Evolutionary conservation across 30 jellyfish, hydroid and myxozoan species (phyloP), one percentile per base, ranked within the genome.

Genomic region (Hydractinia echinata): DNA sequence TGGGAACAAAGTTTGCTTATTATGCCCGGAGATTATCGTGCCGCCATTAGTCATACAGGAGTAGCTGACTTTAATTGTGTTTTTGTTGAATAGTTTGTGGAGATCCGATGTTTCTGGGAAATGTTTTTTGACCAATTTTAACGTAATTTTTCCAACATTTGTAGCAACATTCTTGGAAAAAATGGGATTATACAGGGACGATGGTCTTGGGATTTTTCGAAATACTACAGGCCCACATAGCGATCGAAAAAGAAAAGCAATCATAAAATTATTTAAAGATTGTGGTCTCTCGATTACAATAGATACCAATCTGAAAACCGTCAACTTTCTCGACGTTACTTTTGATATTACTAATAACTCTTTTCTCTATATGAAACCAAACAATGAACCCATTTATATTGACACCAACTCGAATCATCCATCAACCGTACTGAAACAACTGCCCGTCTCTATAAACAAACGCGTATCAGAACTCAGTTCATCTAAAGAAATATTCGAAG

Each of bases 331-430:
- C 10, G n/a, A n/a, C n/a, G n/a, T n/a, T n/a, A n/a, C n/a, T n/a
- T n/a, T n/a, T n/a, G n/a, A n/a, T n/a, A n/a, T n/a, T n/a, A n/a
- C n/a, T n/a, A 56, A 56, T n/a, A 10, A 56, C 10, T n/a, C 10
- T n/a, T n/a, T 9, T 9, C 68, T n/a, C 13, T 62, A 62, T 50
- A 62, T 62, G 73, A 62, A 62, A 62, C 73, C 73, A 62, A 62
- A 62, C 30, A 62, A 62, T 50, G 16, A 39, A 6, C 73, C 73
- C 16, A 50, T 62, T 15, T 62, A 62, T 50, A 50, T 62, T 62
- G 30, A 62, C 73, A 62, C 16, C 16, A 62, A 62, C 30, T 62
- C 73, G 30, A 62, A 62, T 50, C 73, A 62, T 10, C 73, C 73
- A 62, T 50, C 73, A 62, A 39, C 10, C 16, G 30, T 62, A 62